Base-by-base conservation (phyloP, 2,888 invertebrate genomes). In the Polyommatus iphigenia region DNA sequence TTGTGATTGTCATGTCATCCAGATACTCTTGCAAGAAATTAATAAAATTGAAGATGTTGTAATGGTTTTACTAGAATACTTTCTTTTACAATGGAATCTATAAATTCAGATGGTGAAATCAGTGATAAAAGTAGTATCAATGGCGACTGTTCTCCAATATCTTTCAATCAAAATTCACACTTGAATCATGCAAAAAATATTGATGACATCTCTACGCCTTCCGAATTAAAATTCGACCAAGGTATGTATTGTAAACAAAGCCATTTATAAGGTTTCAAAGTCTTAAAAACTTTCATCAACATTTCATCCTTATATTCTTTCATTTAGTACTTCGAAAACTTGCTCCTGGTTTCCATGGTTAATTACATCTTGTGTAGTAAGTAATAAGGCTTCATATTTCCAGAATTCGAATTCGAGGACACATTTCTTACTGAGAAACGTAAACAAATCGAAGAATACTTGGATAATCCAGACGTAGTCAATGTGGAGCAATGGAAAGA, bases 181-280 rank as follows among this genome's bases (percentile, higher is more conserved):
- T 83, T 91, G 81, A 92, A 90, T 86, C 88, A 90, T 83, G 81
- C 89, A 82, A 88, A 90, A 89, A 94, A 94, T 90, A 94, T 94
- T 86, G 94, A 94, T 88, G 94, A 94, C 89, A 94, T 94, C 85
- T 91, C 93, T 88, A 92, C 94, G 87, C 95, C 95, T 85, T 94
- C 95, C 62, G 96, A 96, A 90, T 90, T 96, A 83, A 96, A 95
- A 90, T 96, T 96, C 87, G 96, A 96, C 88, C 95, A 95, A 94
- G 95, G 96, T 96, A 95, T 88, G 96, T 96, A 95, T 88, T 89
- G 89, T 91, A 91, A 90, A 92, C 90, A 91, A 82, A 75, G 32
- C 54, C n/a, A 29, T 46, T 8, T 20, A 24, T 5, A 59, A 46
- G 20, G 18, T 24, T 76, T 46, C 20, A 36, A 24, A 0, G 76